These are phyloP conservation scores for Euzetes globulus DNA, from an alignment of 2,888 invertebrate species.

Conservation along the genomic window DNA sequence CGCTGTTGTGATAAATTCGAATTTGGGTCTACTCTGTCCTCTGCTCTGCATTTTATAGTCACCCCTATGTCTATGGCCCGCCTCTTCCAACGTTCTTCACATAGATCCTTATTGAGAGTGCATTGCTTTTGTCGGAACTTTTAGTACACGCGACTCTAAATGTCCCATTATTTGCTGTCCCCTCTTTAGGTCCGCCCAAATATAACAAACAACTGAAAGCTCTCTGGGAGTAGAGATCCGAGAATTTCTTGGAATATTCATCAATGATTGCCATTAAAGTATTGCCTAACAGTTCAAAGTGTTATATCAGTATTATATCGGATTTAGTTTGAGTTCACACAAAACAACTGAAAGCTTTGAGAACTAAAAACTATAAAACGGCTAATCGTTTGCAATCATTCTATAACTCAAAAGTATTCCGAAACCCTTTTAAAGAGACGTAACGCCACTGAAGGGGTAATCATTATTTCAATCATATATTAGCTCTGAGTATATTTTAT, in stretches of 20 bases:
- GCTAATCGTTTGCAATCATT: not conserved
- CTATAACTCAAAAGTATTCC: not conserved
- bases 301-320: not conserved
- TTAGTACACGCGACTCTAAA: conserved; percentile 30
- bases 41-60: conserved; percentile 21
- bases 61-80: conserved; percentile 28
- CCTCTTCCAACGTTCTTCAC: conserved; percentile 10
- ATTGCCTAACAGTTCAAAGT: not conserved
- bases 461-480: not conserved
- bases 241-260: conserved; percentile 8
- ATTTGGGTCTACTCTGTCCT: conserved; percentile 25
- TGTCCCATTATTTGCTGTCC: conserved; percentile 26
- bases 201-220: not conserved
- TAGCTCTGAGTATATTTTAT: not conserved
- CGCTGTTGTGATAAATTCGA: not conserved
- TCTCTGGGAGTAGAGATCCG: not conserved
- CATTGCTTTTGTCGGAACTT: conserved; percentile 26
- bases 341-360: not conserved
- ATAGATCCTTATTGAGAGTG: conserved; percentile 11
- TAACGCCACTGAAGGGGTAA: conserved; percentile 28
- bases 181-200: conserved; percentile 23
- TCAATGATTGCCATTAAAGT: not conserved
- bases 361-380: not conserved
- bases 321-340: not conserved
- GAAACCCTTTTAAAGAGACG: conserved; percentile 29